These are phyloP conservation scores for Henricia sp. DNA, from an alignment of 53 echinoderm and acorn worm genomes.

Conservation along the genomic window DNA sequence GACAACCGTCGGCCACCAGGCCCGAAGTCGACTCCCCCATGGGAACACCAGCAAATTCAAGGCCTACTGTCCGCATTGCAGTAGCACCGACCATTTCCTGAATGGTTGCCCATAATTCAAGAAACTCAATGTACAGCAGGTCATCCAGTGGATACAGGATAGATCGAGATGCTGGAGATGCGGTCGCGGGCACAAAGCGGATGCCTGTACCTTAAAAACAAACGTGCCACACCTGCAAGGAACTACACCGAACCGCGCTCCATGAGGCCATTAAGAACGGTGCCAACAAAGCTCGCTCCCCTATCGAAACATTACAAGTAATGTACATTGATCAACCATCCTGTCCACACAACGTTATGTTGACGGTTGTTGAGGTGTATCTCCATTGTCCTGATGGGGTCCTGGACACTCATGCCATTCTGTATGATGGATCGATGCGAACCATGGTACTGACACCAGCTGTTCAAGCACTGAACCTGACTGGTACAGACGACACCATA, in stretches of 20 bases:
- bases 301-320: too few relatives aligned
- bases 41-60: too few relatives aligned
- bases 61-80: slow-evolving; percentile 20
- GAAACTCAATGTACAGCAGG: background rate
- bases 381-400: slow-evolving; percentile 14
- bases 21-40: too few relatives aligned
- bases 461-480: slow-evolving; percentile 6
- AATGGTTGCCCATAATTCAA: slow-evolving; percentile 33
- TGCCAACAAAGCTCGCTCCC: too few relatives aligned
- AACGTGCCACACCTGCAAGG: slow-evolving; percentile 30
- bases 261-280: slow-evolving; percentile 14
- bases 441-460: slow-evolving; percentile 8
- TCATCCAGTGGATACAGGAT: background rate
- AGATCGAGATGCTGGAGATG: slow-evolving; percentile 32
- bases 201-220: slow-evolving; percentile 29
- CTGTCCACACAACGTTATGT: background rate
- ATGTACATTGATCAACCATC: slow-evolving; percentile 20
- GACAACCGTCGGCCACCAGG: background rate
- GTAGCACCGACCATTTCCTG: slow-evolving; percentile 15
- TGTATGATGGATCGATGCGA: slow-evolving; percentile 34
- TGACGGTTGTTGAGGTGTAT: slow-evolving; percentile 1
- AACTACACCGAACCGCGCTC: slow-evolving; percentile 21
- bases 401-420: slow-evolving; percentile 8
- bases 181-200: slow-evolving; percentile 10
- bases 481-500: background rate